These are phyloP conservation scores for Berghia stephanieae DNA, from an alignment of 1,140 invertebrate genomes.

Conservation along the genomic window DNA sequence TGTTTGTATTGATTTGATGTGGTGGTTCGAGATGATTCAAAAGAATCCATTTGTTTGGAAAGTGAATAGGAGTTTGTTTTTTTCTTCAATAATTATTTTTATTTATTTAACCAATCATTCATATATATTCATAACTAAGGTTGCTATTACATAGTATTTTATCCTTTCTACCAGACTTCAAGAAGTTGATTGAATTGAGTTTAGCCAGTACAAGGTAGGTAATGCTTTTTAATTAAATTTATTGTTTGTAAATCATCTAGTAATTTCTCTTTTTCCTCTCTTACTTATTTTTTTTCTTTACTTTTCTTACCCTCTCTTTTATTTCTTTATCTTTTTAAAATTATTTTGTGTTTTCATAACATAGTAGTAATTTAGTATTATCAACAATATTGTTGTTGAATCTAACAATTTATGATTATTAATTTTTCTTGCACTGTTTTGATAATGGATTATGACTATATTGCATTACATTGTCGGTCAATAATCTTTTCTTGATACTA, in stretches of 20 bases:
- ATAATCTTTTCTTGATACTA: too few species aligned
- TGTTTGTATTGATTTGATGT: neutral
- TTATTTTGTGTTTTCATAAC: neutral
- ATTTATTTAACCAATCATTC: neutral
- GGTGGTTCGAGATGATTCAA: neutral
- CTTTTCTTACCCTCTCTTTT: neutral
- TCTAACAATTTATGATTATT: neutral
- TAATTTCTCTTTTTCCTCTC: neutral
- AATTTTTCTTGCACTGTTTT: neutral
- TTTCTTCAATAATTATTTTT: neutral
- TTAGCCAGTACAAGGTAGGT: conserved; percentile 44
- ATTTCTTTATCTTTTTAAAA: neutral
- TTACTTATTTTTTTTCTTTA: neutral
- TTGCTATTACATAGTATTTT: neutral
- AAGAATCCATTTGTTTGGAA: neutral
- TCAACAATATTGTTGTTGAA: neutral
- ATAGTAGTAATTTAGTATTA: neutral
- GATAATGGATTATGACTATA: too few species aligned
- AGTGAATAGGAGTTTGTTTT: too few species aligned
- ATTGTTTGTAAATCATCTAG: neutral
- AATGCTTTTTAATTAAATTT: conserved; percentile 4
- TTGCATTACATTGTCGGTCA: too few species aligned
- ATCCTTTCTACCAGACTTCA: conserved; percentile 42
- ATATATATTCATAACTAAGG: neutral
- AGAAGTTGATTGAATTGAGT: conserved; percentile 44